Evolutionary conservation across 2,797 vertebrate genomes (phyloP), one percentile per base, ranked within the genome.

Genomic region (Cuniculus paca): DNA sequence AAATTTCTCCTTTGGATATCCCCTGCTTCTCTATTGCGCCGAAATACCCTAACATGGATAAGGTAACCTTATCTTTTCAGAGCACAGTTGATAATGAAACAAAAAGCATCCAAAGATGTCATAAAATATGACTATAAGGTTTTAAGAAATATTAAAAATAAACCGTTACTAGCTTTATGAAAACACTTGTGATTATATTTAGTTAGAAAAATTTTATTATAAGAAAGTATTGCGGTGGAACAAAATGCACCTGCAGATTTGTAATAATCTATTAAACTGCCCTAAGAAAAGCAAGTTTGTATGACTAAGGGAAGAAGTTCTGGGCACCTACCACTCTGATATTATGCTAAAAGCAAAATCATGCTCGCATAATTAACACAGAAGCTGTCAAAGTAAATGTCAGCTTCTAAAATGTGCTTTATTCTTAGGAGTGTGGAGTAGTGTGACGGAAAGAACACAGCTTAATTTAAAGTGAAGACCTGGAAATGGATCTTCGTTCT

Each of bases 61-160:
- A 48, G 31, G 45, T 17, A 84, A 87, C 45, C 91, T 78, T 87
- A 94, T 48, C 68, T 91, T 83, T 82, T 12, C 2, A 54, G 50
- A n/a, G 16, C 24, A 36, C 48, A 52, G 5, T 65, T 58, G 81
- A 77, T 75, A 65, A 61, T 87, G 91, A 87, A 88, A 92, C 20
- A 81, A 91, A 88, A 91, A 56, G 10, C 45, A 79, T 85, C 80
- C 12, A 85, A 1, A 63, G 58, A 91, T 78, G 11, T 36, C 34
- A 90, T 0, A 63, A 81, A 85, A 81, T 75, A 88, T 22, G 16
- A 84, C 22, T 61, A 72, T 45, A 17, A 82, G 36, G 13, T 78
- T 90, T 94, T 88, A 96, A 96, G 83, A 94, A 74, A 79, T 90
- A 82, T 68, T 94, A 89, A 91, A 87, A 83, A 84, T 54, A 92